Percentiles rank a stretch among this genome's conserved stretches.
Conservation (phyloP, 2,113 vertebrate species). For the Stigmatopora argus region DNA sequence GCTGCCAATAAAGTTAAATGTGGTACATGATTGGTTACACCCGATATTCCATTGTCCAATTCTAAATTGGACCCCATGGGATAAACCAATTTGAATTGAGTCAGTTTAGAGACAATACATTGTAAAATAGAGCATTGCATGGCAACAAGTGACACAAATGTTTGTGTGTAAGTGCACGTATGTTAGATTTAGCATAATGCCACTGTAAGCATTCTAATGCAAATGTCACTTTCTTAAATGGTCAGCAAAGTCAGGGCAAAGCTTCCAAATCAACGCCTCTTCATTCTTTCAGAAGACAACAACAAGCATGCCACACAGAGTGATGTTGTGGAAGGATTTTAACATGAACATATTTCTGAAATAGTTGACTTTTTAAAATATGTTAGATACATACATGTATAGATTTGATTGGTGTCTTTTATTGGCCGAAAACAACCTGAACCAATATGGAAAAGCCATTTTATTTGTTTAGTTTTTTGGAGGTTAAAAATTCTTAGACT, state of each 20-base stretch:
- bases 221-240: constrained; percentile 13
- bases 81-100: background rate
- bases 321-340: background rate
- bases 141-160: background rate
- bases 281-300: constrained; percentile 11
- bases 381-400: no score
- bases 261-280: constrained; percentile 6
- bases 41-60: background rate
- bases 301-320: background rate
- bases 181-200: constrained; percentile 4
- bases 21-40: background rate
- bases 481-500: background rate
- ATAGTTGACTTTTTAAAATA: background rate
- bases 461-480: background rate
- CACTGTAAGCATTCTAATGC: constrained; percentile 5
- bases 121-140: background rate
- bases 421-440: constrained; percentile 7
- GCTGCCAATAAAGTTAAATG: no score
- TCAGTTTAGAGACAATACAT: background rate
- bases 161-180: background rate
- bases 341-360: background rate
- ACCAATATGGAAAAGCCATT: background rate
- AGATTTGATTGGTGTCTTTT: background rate
- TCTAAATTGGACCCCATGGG: background rate
- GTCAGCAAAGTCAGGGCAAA: constrained; percentile 14